These are phyloP conservation scores for Microtus pennsylvanicus DNA, from an alignment of 2,113 vertebrate genomes.

Conservation along the genomic window DNA sequence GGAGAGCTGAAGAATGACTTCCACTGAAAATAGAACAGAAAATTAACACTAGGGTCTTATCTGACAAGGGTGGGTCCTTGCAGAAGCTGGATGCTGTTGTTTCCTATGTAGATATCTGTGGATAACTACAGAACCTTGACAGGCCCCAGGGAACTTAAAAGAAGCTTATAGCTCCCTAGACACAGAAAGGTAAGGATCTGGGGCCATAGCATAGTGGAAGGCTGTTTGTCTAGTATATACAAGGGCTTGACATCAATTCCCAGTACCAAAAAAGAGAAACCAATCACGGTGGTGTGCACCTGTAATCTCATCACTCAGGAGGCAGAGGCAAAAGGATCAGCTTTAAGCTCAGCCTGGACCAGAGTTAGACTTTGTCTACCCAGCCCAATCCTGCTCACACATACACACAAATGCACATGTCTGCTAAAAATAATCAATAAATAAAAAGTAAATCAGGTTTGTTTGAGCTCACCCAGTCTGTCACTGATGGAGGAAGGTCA, in stretches of 20 bases:
- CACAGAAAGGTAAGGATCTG: neutral
- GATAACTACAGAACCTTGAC: neutral
- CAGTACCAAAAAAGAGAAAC: neutral
- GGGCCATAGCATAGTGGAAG: neutral
- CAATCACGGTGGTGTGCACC: neutral
- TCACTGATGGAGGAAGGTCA: too few relatives aligned
- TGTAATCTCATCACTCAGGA: neutral
- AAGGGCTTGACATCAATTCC: neutral
- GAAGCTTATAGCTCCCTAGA: neutral
- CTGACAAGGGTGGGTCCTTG: neutral
- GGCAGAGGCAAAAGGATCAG: neutral
- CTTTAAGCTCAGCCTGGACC: neutral
- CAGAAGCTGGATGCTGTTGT: neutral
- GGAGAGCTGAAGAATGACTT: neutral
- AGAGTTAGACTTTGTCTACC: neutral
- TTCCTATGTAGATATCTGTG: neutral
- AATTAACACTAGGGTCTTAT: neutral
- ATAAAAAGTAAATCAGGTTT: too few relatives aligned
- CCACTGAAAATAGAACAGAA: neutral
- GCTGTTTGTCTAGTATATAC: neutral
- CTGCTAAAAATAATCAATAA: too few relatives aligned
- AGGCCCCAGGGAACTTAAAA: neutral
- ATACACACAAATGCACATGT: neutral
- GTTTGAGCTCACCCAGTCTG: neutral
- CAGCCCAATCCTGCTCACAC: too few relatives aligned